These are phyloP conservation scores for Baccha elongata DNA, from an alignment of 2,888 invertebrate genomes.

Conservation along the genomic window DNA sequence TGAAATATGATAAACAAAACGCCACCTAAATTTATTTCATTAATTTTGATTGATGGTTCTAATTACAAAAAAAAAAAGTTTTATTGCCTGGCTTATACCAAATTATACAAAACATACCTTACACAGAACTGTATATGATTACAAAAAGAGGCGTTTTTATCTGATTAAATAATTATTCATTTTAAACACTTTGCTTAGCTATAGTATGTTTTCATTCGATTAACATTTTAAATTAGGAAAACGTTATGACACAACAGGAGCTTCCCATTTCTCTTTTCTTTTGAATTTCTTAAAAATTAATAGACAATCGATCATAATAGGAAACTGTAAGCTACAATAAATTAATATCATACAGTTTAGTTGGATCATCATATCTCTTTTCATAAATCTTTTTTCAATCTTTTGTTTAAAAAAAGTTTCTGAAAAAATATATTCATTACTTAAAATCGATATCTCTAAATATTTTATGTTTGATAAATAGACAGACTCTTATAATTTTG, in stretches of 20 bases:
- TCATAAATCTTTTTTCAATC: constrained; percentile 1
- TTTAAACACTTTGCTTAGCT: background rate
- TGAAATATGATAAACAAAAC: too few species aligned
- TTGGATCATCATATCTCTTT: background rate
- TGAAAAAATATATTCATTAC: background rate
- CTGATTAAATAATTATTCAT: background rate
- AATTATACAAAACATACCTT: background rate
- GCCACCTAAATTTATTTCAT: too few species aligned
- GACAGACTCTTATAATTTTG: background rate
- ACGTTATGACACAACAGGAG: constrained; percentile 19
- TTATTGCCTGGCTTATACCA: too few species aligned
- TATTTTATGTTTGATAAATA: background rate
- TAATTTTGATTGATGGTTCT: too few species aligned
- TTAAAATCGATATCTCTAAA: background rate
- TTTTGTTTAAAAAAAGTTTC: constrained; percentile 15
- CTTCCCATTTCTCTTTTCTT: background rate
- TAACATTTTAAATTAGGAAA: constrained; percentile 29
- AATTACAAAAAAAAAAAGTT: too few species aligned
- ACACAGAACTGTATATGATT: background rate
- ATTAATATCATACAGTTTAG: constrained; percentile 1
- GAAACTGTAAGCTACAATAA: background rate
- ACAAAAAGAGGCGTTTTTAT: constrained; percentile 15
- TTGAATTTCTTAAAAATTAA: constrained; percentile 3
- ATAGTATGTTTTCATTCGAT: background rate
- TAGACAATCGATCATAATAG: constrained; percentile 5